Percentiles rank a stretch among this genome's conserved stretches.
Conservation (phyloP, 2,888 invertebrate genomes). For the Lasius fuliginosus region DNA sequence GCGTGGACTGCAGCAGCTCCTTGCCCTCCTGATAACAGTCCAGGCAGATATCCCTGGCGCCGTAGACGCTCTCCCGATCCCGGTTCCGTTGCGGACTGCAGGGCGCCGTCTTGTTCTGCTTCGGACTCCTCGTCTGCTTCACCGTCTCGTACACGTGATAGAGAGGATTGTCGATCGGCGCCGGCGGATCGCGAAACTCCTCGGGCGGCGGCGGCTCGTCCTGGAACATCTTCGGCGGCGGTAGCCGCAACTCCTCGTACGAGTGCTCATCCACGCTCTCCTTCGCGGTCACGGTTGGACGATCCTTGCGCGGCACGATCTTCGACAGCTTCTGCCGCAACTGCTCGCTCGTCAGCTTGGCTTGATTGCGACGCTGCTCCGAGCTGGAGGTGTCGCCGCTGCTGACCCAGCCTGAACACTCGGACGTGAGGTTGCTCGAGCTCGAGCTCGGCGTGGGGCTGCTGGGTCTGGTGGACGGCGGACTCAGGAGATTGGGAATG, state of each 20-base stretch:
- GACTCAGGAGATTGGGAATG: conserved; percentile 81
- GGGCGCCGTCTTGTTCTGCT: conserved; percentile 84
- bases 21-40: conserved; percentile 85
- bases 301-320: conserved; percentile 86
- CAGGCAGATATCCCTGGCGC: conserved; percentile 81
- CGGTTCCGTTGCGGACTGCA: conserved; percentile 83
- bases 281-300: conserved; percentile 57
- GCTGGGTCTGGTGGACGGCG: conserved; percentile 81
- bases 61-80: conserved; percentile 66
- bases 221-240: conserved; percentile 94
- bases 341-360: conserved; percentile 88
- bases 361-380: conserved; percentile 79
- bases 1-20: conserved; percentile 83
- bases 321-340: conserved; percentile 90
- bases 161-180: conserved; percentile 91
- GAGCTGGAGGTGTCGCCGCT: conserved; percentile 88
- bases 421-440: conserved; percentile 90
- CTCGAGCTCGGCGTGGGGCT: conserved; percentile 87
- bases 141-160: conserved; percentile 94
- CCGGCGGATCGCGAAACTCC: conserved; percentile 89
- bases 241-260: conserved; percentile 91
- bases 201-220: conserved; percentile 93
- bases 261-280: conserved; percentile 87
- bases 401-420: conserved; percentile 96
- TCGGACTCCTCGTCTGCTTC: conserved; percentile 83